Base-by-base conservation (phyloP, 2,888 invertebrate genomes). In the Linyphia triangularis region DNA sequence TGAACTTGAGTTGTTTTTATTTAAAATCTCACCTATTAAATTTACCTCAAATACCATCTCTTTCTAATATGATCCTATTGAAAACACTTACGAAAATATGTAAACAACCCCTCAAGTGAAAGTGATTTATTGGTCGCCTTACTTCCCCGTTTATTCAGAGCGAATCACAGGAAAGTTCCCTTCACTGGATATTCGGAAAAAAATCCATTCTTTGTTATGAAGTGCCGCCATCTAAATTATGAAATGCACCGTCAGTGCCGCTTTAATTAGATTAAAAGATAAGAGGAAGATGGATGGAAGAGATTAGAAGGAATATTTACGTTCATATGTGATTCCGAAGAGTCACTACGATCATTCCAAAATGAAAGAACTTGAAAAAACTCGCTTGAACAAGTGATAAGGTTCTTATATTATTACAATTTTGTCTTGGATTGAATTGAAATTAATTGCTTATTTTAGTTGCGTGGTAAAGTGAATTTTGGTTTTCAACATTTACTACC, bases 241-340 rank as follows among this genome's bases (percentile, higher is more conserved):
- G 81, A 72, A 88, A 88, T 81, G 73, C 65, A 37, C 26, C 79
- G 79, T 79, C 85, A 69, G 72, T 26, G 40, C 63, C 24, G 86
- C 86, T 88, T 88, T 88, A 88, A 88, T 88, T 88, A 81, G 86
- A 88, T 88, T 88, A 88, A 88, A 88, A 88, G 85, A 88, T 88
- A 88, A 88, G 86, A 65, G 59, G 30, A 67, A 65, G 86, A 86
- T 88, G 67, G 67, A 81, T 88, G 67, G 43, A 0, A 4, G 19
- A 70, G 67, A 81, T 81, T 88, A 81, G 57, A 67, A 72, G 72
- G 75, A 19, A n/a, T n/a, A n/a, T n/a, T n/a, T 16, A 69, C 30
- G 22, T 26, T 5, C 72, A 69, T 67, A 70, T 30, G 28, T 70
- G 78, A 85, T 79, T n/a, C n/a, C n/a, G n/a, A n/a, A n/a, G n/a